A percentile compares a stretch with the other conserved stretches of the same genome.
Evolutionary conservation across 2,797 vertebrate genomes (phyloP).

Genomic region (Scyliorhinus canicula): DNA sequence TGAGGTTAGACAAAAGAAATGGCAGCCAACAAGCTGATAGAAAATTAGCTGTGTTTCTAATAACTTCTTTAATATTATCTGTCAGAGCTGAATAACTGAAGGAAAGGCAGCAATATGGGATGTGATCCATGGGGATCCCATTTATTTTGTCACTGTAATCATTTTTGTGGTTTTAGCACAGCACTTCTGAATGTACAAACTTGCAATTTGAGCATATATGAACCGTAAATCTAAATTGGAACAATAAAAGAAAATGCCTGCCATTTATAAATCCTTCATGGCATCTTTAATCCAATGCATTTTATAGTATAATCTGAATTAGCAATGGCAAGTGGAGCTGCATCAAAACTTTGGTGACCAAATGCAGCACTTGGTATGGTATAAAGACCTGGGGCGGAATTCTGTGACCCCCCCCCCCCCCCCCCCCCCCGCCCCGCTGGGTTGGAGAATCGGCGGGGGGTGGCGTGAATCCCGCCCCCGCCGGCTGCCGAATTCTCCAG

Average conservation of each 20-base stretch:
- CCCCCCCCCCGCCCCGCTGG: too few species aligned
- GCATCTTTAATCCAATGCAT: background rate
- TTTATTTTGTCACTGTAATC: background rate
- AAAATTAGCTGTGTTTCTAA: background rate
- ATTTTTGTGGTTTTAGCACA: background rate
- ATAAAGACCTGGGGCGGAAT: too few species aligned
- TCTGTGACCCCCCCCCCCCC: too few species aligned
- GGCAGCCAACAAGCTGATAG: background rate
- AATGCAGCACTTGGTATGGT: too few species aligned
- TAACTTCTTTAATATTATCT: background rate
- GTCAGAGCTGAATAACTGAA: background rate
- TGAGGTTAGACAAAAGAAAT: slow-evolving; percentile 25
- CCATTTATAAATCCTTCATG: background rate
- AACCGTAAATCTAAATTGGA: too few species aligned
- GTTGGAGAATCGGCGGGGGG: too few species aligned
- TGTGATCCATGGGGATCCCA: background rate
- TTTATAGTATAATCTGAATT: background rate
- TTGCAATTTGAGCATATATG: background rate
- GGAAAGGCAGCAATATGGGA: background rate
- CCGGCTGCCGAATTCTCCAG: too few species aligned
- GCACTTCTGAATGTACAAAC: background rate
- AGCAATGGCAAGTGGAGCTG: too few species aligned
- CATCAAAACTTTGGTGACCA: too few species aligned
- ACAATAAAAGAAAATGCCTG: background rate
- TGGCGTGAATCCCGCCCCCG: too few species aligned